phyloP scores from a whole-genome alignment of 2,888 invertebrate genomes.

The Pseudococcus jackbeardsleyi region DNA sequence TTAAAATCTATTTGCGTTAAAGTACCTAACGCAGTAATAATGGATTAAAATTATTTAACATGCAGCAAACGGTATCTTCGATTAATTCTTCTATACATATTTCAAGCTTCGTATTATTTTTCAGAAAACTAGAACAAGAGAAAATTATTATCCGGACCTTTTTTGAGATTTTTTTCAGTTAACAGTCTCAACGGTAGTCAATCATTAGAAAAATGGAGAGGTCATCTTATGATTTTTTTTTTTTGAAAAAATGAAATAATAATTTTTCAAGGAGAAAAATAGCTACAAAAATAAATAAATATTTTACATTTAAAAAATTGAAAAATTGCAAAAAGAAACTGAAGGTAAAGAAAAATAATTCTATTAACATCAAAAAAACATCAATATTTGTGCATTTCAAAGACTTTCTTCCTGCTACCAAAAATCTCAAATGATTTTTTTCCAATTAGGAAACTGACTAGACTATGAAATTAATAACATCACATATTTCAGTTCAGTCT shows the following conservation, averaged over 20 bases:
- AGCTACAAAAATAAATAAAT: no score
- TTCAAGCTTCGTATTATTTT: conserved; percentile 42
- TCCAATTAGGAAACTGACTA: not conserved
- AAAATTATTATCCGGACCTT: not conserved
- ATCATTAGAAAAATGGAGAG: not conserved
- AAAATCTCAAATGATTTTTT: not conserved
- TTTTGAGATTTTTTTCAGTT: no score
- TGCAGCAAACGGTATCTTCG: conserved; percentile 35
- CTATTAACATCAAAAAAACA: not conserved
- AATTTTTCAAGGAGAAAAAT: not conserved
- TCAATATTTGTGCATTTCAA: not conserved
- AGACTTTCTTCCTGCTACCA: not conserved
- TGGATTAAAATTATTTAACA: conserved; percentile 17
- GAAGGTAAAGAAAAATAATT: not conserved
- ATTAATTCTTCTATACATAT: not conserved
- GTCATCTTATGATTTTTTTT: not conserved
- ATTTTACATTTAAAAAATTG: not conserved
- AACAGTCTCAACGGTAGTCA: no score
- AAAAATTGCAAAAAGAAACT: not conserved
- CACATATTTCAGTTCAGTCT: not conserved
- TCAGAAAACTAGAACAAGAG: conserved; percentile 53
- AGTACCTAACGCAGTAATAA: not conserved
- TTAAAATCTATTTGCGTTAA: conserved; percentile 30
- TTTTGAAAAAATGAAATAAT: no score
- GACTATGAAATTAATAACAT: not conserved